Base-by-base conservation (phyloP, 2,797 vertebrate genomes). In the Naso thynnoides region DNA sequence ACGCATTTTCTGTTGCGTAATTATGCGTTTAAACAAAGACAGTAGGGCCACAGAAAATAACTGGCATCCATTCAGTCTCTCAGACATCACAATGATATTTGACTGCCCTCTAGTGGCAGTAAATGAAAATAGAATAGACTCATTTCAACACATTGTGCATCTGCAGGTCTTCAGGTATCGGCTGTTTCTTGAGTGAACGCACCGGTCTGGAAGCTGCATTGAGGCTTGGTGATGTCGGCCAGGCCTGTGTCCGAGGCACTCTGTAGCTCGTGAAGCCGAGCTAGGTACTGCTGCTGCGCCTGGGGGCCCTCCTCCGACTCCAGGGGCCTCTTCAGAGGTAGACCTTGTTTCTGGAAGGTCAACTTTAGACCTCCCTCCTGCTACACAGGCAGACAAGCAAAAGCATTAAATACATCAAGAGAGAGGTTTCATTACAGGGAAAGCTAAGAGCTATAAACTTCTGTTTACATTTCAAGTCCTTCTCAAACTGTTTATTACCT, bases 341-440 rank as follows among this genome's bases (percentile, higher is more conserved):
- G 86, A 55, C 96, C 97, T 92, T 99, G 98, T 94, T 99, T 99
- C 94, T 99, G 98, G 95, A 99, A 99, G 87, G 97, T 99, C 93
- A 99, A 90, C 92, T 99, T 99, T 88, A 99, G 95, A 87, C 98
- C 96, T 85, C 97, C 96, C 92, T 99, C 98, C 97, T 99, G 95
- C 94, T 96, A 76, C 83, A 91, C 44, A 86, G 27, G 77, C 16
- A 82, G 11, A 94, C 2, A 71, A 29, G 52, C 14, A 56, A 54
- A 24, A 31, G 55, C 53, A 67, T 85, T 45, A 87, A 59, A 83
- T 6, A 53, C 18, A 29, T 42, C 2, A 11, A 52, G 44, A 18
- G 36, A 61, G 26, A 57, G 47, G 44, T 19, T 55, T 1, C 8
- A 8, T 33, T 2, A 44, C 8, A 2, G 2, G 10, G 24, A 29